Conservation (phyloP, 2,113 vertebrate species). For the Arenaria interpres region DNA sequence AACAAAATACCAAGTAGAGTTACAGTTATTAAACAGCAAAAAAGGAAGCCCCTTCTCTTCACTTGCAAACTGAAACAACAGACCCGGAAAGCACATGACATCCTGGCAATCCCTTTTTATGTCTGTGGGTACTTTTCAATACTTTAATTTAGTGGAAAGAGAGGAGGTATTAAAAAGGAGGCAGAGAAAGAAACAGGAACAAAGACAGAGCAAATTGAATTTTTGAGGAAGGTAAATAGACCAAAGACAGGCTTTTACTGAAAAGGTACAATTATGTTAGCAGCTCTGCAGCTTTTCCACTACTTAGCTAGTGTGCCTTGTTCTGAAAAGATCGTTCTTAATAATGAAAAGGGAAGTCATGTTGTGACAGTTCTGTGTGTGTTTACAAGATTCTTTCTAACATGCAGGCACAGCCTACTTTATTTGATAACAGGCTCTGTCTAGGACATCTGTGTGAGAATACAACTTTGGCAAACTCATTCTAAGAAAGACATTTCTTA, state of each 20-base stretch:
- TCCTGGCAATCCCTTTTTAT: background rate
- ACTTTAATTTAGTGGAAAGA: background rate
- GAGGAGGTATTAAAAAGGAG: background rate
- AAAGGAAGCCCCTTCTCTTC: background rate
- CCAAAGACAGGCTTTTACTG: background rate
- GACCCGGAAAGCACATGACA: background rate
- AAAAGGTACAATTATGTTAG: background rate
- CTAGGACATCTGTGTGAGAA: background rate
- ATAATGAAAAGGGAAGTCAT: background rate
- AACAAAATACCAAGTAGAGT: slow-evolving; percentile 22
- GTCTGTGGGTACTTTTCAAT: background rate
- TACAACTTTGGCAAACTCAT: background rate
- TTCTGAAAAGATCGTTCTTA: background rate
- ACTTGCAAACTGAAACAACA: background rate
- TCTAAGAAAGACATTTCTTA: background rate
- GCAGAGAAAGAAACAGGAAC: background rate
- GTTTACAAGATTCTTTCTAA: background rate
- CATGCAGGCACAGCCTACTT: background rate
- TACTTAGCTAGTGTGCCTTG: background rate
- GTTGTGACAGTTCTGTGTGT: background rate
- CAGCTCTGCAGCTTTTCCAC: background rate
- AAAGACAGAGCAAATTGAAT: background rate
- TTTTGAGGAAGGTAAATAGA: background rate
- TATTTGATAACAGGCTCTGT: background rate
- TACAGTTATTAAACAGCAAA: background rate